Evolutionary conservation across 1,140 invertebrate species (phyloP), one percentile per base, ranked within the genome.

Genomic region (Magallana ariakensis): DNA sequence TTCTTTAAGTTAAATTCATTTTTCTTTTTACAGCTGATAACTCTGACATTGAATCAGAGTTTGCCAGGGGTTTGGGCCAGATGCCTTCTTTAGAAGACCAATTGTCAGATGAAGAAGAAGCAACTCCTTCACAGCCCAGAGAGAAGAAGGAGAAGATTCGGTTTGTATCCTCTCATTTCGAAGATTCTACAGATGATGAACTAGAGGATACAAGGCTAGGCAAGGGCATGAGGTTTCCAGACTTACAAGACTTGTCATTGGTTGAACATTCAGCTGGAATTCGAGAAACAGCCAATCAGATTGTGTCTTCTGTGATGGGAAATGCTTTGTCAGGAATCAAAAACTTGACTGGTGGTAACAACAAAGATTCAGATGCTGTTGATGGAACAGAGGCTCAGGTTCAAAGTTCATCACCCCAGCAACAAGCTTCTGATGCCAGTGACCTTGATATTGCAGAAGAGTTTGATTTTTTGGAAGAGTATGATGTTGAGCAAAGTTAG

Each of bases 401-500:
- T 54, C 87, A 88, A 5, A 58, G 55, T 58, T 87, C 89, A 91
- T 60, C 88, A 88, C 66, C 75, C 85, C 54, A 81, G 22, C 19
- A 87, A 88, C 33, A 85, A 84, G 85, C 85, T 84, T 26, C 66
- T 75, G 85, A 75, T n/a, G 55, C n/a, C 46, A 87, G 83, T 85
- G 85, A 89, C 83, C 57, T 89, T 19, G 90, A 93, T 84, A 92
- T 92, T 85, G 91, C 90, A 70, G 92, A 92, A 81, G 93, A 93
- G 82, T 93, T 93, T 91, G 93, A 93, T 22, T 93, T 93, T 89
- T 83, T 93, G 22, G 90, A 91, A n/a, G 91, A 93, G 10, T 90
- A 92, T 88, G 93, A 93, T 60, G 60, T 82, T 15, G 89, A 88
- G n/a, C 75, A 85, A 16, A 53, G 55, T n/a, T 82, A 54, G 33